phyloP scores from a whole-genome alignment of 2,113 vertebrate genomes.

The Xyrauchen texanus region DNA sequence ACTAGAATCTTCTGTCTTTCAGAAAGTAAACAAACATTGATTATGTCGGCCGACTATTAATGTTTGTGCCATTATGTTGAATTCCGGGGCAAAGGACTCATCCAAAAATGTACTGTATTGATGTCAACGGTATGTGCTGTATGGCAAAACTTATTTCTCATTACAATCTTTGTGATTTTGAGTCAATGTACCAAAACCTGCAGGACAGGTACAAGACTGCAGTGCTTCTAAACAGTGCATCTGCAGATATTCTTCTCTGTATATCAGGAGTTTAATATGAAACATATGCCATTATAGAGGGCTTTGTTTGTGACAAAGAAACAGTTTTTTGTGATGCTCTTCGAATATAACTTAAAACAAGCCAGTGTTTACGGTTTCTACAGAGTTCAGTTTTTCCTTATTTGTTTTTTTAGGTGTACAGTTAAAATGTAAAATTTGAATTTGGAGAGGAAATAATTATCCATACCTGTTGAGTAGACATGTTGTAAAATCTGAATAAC shows the following conservation, averaged over 20 bases:
- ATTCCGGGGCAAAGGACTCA: too few relatives aligned
- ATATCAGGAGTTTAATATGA: conserved; percentile 45
- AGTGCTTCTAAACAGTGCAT: conserved; percentile 10
- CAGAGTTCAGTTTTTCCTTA: background rate
- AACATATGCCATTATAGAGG: background rate
- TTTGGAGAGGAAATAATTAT: background rate
- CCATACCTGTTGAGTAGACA: background rate
- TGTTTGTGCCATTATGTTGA: too few relatives aligned
- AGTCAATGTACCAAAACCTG: conserved; percentile 38
- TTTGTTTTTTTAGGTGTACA: background rate
- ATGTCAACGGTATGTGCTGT: background rate
- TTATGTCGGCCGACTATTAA: background rate
- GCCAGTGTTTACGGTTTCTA: conserved; percentile 1
- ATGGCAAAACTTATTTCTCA: background rate
- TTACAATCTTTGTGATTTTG: background rate
- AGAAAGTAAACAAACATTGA: background rate
- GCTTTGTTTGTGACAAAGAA: conserved; percentile 10
- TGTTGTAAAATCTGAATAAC: too few relatives aligned
- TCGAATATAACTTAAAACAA: conserved; percentile 11
- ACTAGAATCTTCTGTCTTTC: background rate
- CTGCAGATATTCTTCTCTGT: conserved; percentile 29
- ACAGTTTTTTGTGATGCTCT: conserved; percentile 3
- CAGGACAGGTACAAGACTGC: conserved; percentile 41
- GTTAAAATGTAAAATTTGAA: background rate
- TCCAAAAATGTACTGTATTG: too few relatives aligned